A percentile compares a stretch with the other conserved stretches of the same genome.
These are phyloP conservation scores for Brachyrhaphis roseni DNA, from an alignment of 2,797 vertebrate species.

Conservation along the genomic window DNA sequence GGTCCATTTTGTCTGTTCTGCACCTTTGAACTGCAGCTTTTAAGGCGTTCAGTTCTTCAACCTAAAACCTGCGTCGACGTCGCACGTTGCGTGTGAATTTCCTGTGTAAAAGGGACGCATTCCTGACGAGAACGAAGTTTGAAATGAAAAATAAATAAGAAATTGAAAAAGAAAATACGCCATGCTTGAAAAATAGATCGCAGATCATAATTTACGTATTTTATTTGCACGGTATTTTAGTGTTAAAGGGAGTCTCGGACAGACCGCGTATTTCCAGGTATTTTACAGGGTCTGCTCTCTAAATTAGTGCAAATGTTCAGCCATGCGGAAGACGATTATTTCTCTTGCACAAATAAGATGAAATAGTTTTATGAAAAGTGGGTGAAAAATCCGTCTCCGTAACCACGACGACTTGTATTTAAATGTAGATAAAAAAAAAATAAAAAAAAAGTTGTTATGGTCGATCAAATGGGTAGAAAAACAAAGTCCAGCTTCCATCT, in stretches of 20 bases:
- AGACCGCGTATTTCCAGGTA: background rate
- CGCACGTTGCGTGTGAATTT: background rate
- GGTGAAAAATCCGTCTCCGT: background rate
- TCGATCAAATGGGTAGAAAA: background rate
- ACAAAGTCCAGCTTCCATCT: background rate
- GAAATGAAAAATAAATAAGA: background rate
- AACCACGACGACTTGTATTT: background rate
- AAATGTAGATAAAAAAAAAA: background rate
- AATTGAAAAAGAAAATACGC: background rate
- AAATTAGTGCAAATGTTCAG: background rate
- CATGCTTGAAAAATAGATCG: background rate
- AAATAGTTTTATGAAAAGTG: background rate
- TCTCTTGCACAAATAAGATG: background rate
- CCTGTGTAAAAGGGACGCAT: background rate
- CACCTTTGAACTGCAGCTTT: background rate
- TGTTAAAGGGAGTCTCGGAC: background rate
- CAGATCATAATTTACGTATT: background rate
- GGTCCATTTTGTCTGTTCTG: no score
- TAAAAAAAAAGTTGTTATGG: background rate
- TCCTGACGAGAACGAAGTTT: background rate
- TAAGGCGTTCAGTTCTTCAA: background rate
- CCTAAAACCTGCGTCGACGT: background rate
- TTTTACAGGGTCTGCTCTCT: background rate
- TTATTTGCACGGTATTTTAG: background rate
- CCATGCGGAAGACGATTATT: background rate